These are phyloP conservation scores for Allophyes oxyacanthae DNA, from an alignment of 2,888 invertebrate genomes.

Conservation along the genomic window DNA sequence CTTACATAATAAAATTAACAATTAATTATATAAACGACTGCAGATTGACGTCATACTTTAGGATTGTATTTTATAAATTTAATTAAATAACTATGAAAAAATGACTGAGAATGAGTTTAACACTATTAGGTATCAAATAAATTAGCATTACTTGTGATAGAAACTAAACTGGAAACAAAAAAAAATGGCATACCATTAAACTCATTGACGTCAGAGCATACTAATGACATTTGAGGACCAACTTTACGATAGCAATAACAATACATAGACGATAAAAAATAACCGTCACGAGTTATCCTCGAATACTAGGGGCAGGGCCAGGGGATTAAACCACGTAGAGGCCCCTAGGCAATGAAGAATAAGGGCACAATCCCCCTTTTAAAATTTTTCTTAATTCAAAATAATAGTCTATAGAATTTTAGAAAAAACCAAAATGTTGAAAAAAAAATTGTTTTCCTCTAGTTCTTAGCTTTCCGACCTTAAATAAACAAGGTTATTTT, in stretches of 20 bases:
- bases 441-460: too few relatives aligned
- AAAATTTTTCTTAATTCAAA: too few relatives aligned
- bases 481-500: too few relatives aligned
- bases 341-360: too few relatives aligned
- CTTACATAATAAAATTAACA: conserved; percentile 17
- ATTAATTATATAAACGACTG: conserved; percentile 31
- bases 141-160: conserved; percentile 37
- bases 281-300: conserved; percentile 11
- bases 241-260: conserved; percentile 34
- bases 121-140: conserved; percentile 18
- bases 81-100: conserved; percentile 32
- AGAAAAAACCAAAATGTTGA: too few relatives aligned
- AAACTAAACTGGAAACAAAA: conserved; percentile 30
- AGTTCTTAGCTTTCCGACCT: too few relatives aligned
- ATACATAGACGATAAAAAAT: conserved; percentile 15
- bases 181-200: conserved; percentile 35
- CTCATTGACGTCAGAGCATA: conserved; percentile 56
- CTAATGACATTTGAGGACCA: conserved; percentile 40
- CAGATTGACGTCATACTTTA: conserved; percentile 48
- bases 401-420: too few relatives aligned
- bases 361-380: too few relatives aligned
- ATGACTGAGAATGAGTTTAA: conserved; percentile 16
- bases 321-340: too few relatives aligned
- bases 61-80: conserved; percentile 20
- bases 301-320: too few relatives aligned